phyloP scores from a whole-genome alignment of 2,113 vertebrate species.

The Bujurquina vittata region DNA sequence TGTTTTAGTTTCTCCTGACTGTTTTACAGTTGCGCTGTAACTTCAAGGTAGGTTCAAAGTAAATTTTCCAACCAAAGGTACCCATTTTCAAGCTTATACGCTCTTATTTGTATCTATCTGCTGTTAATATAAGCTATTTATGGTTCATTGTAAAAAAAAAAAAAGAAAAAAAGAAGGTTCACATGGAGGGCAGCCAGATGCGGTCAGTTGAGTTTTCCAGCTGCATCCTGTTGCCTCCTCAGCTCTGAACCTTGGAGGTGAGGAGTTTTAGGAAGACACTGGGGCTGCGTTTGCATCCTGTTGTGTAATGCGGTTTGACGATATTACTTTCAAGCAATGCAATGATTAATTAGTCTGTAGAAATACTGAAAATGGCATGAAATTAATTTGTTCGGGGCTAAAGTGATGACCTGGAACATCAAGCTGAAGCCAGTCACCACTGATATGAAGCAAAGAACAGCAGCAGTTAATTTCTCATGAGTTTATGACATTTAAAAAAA shows the following conservation, averaged over 20 bases:
- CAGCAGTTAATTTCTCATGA: background rate
- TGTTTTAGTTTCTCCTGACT: conserved; percentile 7
- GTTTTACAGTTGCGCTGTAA: background rate
- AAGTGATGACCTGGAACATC: background rate
- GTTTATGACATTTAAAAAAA: background rate
- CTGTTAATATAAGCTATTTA: conserved; percentile 24
- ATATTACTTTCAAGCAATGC: background rate
- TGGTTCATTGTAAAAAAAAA: conserved; percentile 7
- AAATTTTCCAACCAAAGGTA: background rate
- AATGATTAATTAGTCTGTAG: background rate
- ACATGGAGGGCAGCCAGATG: background rate
- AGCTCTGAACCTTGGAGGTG: background rate
- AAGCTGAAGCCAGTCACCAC: background rate
- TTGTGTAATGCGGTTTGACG: background rate
- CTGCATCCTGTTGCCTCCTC: conserved; percentile 41
- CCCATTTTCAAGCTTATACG: background rate
- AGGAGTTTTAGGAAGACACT: conserved; percentile 16
- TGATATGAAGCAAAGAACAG: background rate
- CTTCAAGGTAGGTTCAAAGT: background rate
- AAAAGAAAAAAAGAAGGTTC: conserved; percentile 2
- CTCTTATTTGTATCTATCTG: background rate
- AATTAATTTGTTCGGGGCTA: background rate
- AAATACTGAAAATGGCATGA: background rate
- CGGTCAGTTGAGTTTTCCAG: conserved; percentile 32
- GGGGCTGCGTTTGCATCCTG: background rate